Evolutionary conservation across 1,140 invertebrate species (phyloP), one percentile per base, ranked within the genome.

Genomic region (Drosophila mojavensis): DNA sequence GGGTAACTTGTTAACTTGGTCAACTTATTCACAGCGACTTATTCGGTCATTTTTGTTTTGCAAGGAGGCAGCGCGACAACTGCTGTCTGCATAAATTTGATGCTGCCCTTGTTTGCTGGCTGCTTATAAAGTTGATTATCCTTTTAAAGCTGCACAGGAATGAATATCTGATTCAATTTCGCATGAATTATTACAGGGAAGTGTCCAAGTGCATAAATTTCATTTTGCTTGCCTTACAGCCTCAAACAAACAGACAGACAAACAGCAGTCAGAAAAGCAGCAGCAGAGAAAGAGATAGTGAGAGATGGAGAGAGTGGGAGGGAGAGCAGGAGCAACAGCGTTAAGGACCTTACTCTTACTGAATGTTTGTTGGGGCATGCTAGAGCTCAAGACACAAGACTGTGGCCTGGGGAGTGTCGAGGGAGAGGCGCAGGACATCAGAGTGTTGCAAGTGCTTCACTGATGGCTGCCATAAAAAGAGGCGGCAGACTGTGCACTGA

Each of bases 121-220:
- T 66, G 80, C 71, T 89, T 90, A 81, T 82, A 78, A 79, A 73
- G 78, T 89, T 89, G 81, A 90, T 90, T 89, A 90, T 89, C 85
- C 85, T 85, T 78, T 89, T 81, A 89, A 89, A 89, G 85, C 80
- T 89, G 80, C 80, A 81, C 71, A 81, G 78, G 71, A 78, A 90
- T 89, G 86, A 80, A 90, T 90, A 90, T 90, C 85, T 90, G 85
- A 90, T 90, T 90, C 86, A 88, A 88, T 90, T 91, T 90, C 79
- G 81, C 86, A 90, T 90, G 85, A 90, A 90, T 90, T 90, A 90
- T 90, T 86, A 79, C 88, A 78, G 64, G 72, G 71, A 86, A 90
- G 82, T 84, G 85, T 90, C 85, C 86, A 81, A 91, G 82, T 90
- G 86, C 81, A 90, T 90, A 90, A 90, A 90, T 90, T 90, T 90